Evolutionary conservation across 2,888 invertebrate genomes (phyloP).

Genomic region (Cistogaster globosa): DNA sequence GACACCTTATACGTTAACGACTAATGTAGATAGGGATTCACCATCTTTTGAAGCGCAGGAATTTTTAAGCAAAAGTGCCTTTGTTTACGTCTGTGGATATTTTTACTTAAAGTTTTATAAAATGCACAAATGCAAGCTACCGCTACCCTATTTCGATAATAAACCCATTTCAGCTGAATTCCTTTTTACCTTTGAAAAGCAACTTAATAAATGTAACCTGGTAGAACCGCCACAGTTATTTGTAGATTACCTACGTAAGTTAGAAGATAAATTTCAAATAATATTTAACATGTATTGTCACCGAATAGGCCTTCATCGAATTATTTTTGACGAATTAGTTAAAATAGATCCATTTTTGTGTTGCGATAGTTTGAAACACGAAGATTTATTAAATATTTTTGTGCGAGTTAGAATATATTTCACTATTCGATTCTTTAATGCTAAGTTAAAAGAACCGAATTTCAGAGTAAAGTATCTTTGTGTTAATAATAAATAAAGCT

Average conservation of each 20-base stretch:
- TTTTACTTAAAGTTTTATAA: conserved; percentile 26
- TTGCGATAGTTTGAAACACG: not conserved
- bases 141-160: conserved; percentile 31
- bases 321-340: not conserved
- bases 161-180: conserved; percentile 27
- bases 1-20: not conserved
- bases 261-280: not conserved
- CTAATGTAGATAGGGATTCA: not conserved
- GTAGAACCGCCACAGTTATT: conserved; percentile 5
- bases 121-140: conserved; percentile 30
- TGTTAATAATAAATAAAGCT: not conserved
- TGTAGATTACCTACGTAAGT: not conserved
- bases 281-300: not conserved
- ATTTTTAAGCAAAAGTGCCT: conserved; percentile 17
- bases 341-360: not conserved
- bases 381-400: too few relatives aligned
- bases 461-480: conserved; percentile 1
- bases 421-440: conserved; percentile 16
- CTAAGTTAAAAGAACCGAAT: conserved; percentile 8
- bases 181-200: conserved; percentile 41
- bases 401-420: too few relatives aligned
- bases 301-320: too few relatives aligned
- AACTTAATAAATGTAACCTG: conserved; percentile 34
- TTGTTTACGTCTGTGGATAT: conserved; percentile 47
- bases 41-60: not conserved